These are phyloP conservation scores for Syngnathus scovelli DNA, from an alignment of 2,113 vertebrate genomes.

Conservation along the genomic window DNA sequence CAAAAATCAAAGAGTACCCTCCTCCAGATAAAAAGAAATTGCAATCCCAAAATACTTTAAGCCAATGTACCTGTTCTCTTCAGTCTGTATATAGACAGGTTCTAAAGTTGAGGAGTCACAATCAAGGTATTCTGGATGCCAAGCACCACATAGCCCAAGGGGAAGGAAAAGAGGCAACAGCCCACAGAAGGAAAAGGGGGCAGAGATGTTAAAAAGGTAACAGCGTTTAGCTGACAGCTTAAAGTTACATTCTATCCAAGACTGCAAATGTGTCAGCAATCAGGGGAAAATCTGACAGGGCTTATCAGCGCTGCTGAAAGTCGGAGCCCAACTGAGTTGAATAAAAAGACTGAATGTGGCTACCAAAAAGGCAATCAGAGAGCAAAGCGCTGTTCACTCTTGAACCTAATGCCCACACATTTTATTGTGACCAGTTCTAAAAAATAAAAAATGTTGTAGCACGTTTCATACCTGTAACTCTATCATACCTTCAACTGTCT, in stretches of 20 bases:
- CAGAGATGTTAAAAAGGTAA: constrained; percentile 14
- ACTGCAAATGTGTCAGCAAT: constrained; percentile 33
- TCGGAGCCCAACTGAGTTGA: constrained; percentile 16
- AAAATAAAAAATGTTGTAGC: constrained; percentile 8
- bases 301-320: constrained; percentile 13
- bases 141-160: constrained; percentile 24
- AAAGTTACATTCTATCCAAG: constrained; percentile 25
- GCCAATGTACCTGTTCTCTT: constrained; percentile 20
- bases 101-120: constrained; percentile 22
- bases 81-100: constrained; percentile 24
- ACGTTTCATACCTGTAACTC: constrained; percentile 1
- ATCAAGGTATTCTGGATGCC: constrained; percentile 30
- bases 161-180: constrained; percentile 19
- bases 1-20: constrained; percentile 5
- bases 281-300: constrained; percentile 19
- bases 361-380: constrained; percentile 22
- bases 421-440: constrained; percentile 17
- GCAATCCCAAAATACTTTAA: constrained; percentile 11
- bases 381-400: constrained; percentile 6
- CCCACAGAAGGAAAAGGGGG: constrained; percentile 15
- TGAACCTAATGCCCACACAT: constrained; percentile 12
- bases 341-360: constrained; percentile 13
- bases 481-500: constrained; percentile 1
- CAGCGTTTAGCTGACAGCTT: constrained; percentile 33
- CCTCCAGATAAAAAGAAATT: not conserved